These are phyloP conservation scores for Archilochus colubris DNA, from an alignment of 2,113 vertebrate species.

Conservation along the genomic window DNA sequence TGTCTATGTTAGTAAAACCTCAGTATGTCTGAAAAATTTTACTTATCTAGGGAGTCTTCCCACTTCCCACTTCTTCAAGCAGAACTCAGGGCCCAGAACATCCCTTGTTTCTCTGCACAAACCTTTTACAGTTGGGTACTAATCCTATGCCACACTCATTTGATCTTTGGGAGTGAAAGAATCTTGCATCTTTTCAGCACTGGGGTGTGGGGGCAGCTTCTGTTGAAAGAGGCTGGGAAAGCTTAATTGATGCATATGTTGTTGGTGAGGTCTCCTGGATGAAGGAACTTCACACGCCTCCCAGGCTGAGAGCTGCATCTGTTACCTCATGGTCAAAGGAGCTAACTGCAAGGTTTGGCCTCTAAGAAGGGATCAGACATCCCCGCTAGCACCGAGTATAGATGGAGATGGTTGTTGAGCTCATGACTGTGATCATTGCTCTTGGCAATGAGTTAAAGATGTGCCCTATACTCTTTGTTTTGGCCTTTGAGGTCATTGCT, in stretches of 20 bases:
- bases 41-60: neutral
- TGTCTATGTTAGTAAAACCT: neutral
- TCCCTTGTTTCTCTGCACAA: neutral
- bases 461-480: neutral
- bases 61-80: neutral
- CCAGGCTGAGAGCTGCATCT: neutral
- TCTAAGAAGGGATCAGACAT: neutral
- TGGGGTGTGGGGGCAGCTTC: accelerated
- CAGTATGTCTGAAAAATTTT: neutral
- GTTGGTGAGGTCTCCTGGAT: neutral
- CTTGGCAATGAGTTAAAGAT: neutral
- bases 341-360: neutral
- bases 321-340: neutral
- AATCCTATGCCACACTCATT: neutral
- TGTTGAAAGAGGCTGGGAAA: neutral
- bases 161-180: neutral
- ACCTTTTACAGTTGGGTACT: neutral
- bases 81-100: neutral
- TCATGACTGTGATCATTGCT: neutral
- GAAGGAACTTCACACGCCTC: neutral
- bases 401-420: neutral
- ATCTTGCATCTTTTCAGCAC: neutral
- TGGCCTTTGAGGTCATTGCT: neutral
- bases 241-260: neutral
- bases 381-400: neutral